A percentile compares a stretch with the other conserved stretches of the same genome.
Conservation (phyloP, 2,113 vertebrate species). For the Alaudala cheleensis region DNA sequence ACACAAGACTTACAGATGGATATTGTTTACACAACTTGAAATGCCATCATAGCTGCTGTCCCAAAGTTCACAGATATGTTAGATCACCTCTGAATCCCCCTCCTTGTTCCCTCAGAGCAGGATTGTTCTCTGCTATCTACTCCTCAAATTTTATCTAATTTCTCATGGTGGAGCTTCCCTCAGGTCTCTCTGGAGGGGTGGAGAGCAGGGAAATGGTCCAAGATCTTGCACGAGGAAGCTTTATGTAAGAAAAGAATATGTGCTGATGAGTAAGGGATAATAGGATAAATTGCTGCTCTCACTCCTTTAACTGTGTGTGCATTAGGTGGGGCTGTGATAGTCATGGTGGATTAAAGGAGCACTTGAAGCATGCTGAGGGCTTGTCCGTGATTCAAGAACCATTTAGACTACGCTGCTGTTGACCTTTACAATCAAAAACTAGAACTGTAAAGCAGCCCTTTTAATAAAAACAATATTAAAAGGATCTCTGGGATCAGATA, state of each 20-base stretch:
- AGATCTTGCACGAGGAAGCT: neutral
- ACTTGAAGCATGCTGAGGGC: neutral
- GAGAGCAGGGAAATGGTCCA: conserved; percentile 6
- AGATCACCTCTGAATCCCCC: conserved; percentile 18
- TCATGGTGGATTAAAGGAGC: neutral
- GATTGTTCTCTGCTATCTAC: conserved; percentile 20
- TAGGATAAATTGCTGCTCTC: neutral
- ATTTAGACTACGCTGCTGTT: conserved; percentile 6
- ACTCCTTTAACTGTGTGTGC: neutral
- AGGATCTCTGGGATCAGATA: conserved; percentile 8
- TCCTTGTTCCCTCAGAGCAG: neutral
- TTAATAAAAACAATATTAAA: conserved; percentile 33
- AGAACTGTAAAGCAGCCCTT: conserved; percentile 9
- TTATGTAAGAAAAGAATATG: neutral
- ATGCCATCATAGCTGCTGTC: conserved; percentile 41
- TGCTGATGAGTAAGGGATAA: neutral
- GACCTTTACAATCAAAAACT: conserved; percentile 18
- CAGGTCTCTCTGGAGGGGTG: conserved; percentile 7
- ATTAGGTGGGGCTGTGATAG: neutral
- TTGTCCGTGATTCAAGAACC: neutral
- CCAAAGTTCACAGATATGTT: conserved; percentile 44
- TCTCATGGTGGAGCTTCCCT: conserved; percentile 32
- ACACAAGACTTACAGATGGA: conserved; percentile 53
- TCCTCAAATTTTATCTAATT: conserved; percentile 11
- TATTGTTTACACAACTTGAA: conserved; percentile 50